Percentiles rank a stretch among this genome's conserved stretches.
Conservation (phyloP, 2,797 vertebrate genomes). For the Prunella strophiata region DNA sequence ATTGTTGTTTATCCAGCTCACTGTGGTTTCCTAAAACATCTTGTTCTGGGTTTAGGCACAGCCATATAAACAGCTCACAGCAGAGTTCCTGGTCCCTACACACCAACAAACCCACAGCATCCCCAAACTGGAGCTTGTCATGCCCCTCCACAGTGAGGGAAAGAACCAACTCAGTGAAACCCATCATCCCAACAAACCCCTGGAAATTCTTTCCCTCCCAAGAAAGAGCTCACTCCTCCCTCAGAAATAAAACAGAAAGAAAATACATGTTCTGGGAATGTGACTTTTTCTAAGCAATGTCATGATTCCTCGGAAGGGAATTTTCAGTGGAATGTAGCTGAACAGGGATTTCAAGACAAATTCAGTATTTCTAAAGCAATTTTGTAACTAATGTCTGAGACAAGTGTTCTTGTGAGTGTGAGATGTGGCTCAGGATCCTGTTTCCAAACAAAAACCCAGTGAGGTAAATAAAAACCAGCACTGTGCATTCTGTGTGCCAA, state of each 20-base stretch:
- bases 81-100: neutral
- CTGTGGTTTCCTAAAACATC: neutral
- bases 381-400: neutral
- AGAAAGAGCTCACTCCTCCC: neutral
- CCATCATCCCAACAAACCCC: neutral
- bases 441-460: neutral
- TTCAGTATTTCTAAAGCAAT: neutral
- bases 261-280: neutral
- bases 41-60: neutral
- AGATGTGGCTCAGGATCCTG: neutral
- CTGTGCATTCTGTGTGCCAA: neutral
- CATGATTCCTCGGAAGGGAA: neutral
- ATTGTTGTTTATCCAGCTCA: neutral
- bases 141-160: accelerated
- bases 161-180: neutral
- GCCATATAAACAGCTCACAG: neutral
- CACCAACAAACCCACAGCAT: neutral
- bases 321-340: neutral
- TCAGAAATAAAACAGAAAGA: neutral
- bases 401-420: neutral
- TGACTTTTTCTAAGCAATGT: neutral
- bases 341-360: neutral
- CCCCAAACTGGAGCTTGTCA: neutral
- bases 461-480: neutral
- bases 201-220: neutral